Conservation (phyloP, 2,113 vertebrate genomes). For the Ornithorhynchus anatinus region DNA sequence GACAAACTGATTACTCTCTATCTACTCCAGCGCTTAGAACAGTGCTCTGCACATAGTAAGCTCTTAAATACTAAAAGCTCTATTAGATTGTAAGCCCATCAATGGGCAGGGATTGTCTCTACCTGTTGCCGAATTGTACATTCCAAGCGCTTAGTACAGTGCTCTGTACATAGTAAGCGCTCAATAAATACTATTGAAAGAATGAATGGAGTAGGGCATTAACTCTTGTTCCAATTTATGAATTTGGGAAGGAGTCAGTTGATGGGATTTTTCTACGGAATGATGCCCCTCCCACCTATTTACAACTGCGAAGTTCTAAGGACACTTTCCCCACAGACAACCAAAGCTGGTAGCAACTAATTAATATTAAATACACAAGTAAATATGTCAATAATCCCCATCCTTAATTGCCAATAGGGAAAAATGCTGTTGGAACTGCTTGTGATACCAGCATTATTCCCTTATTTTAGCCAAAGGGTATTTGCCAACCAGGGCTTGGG, state of each 20-base stretch:
- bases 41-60: too few species aligned
- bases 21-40: too few species aligned
- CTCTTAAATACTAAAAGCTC: too few species aligned
- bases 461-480: background rate
- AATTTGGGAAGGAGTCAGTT: background rate
- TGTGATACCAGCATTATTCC: background rate
- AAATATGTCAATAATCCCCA: background rate
- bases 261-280: background rate
- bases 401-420: background rate
- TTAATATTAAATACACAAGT: background rate
- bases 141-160: too few species aligned
- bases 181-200: too few species aligned
- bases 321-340: background rate
- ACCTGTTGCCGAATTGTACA: too few species aligned
- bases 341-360: background rate
- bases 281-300: background rate
- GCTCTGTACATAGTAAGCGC: too few species aligned
- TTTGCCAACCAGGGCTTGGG: background rate
- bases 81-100: too few species aligned
- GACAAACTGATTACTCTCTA: too few species aligned
- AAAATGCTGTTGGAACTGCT: background rate
- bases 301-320: background rate
- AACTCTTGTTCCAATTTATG: background rate
- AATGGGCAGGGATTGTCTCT: too few species aligned
- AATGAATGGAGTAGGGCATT: background rate